A percentile compares a stretch with the other conserved stretches of the same genome.
phyloP scores from a whole-genome alignment of 2,888 invertebrate genomes.

The Hemithea aestivaria region DNA sequence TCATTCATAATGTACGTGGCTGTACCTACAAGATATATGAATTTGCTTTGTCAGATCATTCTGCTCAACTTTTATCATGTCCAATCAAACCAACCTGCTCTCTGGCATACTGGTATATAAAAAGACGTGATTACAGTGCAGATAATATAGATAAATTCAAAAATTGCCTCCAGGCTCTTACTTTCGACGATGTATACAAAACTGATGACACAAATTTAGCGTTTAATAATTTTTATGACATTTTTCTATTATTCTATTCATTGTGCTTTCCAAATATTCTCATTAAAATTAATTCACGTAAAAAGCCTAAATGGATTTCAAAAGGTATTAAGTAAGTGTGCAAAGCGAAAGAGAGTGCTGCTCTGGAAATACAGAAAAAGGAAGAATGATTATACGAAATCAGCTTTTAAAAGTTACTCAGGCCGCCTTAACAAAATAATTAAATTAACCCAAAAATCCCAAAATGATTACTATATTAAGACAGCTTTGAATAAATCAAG shows the following conservation, averaged over 20 bases:
- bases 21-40: background rate
- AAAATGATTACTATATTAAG: too few relatives aligned
- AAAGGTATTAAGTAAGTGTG: background rate
- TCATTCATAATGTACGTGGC: background rate
- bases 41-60: conserved; percentile 1
- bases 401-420: too few relatives aligned
- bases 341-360: background rate
- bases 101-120: background rate
- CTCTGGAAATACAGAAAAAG: background rate
- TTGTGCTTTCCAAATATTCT: background rate
- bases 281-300: background rate
- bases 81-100: background rate
- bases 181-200: background rate
- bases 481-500: too few relatives aligned
- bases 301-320: background rate
- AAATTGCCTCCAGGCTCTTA: background rate
- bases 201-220: background rate
- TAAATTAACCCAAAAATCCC: too few relatives aligned
- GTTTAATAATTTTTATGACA: too few relatives aligned
- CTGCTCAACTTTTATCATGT: conserved; percentile 1
- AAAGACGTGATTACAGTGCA: background rate
- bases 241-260: too few relatives aligned
- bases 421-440: too few relatives aligned
- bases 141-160: background rate
- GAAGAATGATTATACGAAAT: too few relatives aligned